Evolutionary conservation across 2,113 vertebrate species (phyloP).

Genomic region (Nicator chloris): DNA sequence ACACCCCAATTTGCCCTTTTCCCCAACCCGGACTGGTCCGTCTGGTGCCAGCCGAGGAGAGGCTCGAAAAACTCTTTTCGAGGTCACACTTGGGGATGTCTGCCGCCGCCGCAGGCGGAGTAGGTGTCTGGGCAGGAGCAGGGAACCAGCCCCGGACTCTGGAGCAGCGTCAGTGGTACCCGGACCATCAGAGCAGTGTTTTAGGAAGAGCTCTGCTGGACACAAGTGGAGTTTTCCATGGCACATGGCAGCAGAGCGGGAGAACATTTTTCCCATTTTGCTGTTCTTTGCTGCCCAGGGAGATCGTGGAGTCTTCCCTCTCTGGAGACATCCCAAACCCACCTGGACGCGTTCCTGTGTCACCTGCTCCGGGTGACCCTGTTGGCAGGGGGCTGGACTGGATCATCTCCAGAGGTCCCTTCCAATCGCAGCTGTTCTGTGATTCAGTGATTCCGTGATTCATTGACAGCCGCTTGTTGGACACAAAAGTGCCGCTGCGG

Average conservation of each 20-base stretch:
- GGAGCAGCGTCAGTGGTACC: neutral
- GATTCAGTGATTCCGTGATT: neutral
- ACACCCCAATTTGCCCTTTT: fast-evolving
- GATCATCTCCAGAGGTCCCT: neutral
- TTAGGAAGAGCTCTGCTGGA: neutral
- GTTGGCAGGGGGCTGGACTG: neutral
- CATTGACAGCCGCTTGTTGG: neutral
- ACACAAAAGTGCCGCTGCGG: fast-evolving
- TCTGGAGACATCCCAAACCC: neutral
- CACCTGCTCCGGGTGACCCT: neutral
- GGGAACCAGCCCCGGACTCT: fast-evolving
- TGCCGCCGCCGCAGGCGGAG: too few species aligned
- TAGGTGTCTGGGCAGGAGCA: neutral
- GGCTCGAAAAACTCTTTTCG: neutral
- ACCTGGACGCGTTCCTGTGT: neutral
- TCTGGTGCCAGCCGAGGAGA: neutral
- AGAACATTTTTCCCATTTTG: fast-evolving
- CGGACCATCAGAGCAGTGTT: fast-evolving
- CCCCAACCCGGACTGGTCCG: fast-evolving
- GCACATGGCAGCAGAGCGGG: fast-evolving
- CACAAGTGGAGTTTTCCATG: fast-evolving
- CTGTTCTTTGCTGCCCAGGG: neutral
- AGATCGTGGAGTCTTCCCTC: neutral
- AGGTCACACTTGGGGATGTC: neutral
- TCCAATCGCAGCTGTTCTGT: neutral